A percentile compares a stretch with the other conserved stretches of the same genome.
Evolutionary conservation across 2,113 vertebrate genomes (phyloP).

Genomic region (Carassius carassius): DNA sequence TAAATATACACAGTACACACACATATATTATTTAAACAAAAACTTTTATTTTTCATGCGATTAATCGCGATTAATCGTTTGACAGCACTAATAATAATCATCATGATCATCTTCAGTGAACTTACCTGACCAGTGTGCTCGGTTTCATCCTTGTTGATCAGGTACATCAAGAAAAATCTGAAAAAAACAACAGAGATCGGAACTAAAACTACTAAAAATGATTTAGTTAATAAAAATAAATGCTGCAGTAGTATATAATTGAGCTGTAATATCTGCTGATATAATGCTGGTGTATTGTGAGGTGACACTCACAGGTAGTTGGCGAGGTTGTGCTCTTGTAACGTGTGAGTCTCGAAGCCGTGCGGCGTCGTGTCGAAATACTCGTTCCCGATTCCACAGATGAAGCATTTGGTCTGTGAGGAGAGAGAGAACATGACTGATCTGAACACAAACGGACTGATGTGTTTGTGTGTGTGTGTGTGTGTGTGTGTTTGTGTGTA

Average conservation of each 20-base stretch:
- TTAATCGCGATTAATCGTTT: too few relatives aligned
- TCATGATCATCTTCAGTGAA: background rate
- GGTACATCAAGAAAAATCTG: conserved; percentile 99
- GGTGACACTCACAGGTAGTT: conserved; percentile 94
- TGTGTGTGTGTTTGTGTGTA: conserved; percentile 58
- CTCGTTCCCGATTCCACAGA: conserved; percentile 98
- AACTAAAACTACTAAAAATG: background rate
- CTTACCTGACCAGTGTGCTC: conserved; percentile 92
- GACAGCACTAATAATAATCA: too few relatives aligned
- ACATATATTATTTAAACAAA: too few relatives aligned
- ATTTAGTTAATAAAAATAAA: too few relatives aligned
- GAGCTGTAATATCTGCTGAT: too few relatives aligned
- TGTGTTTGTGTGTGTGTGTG: background rate
- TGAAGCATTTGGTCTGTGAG: conserved; percentile 95
- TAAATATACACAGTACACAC: too few relatives aligned
- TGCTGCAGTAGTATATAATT: too few relatives aligned
- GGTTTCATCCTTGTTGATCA: conserved; percentile 99
- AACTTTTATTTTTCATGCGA: too few relatives aligned
- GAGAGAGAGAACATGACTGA: conserved; percentile 13
- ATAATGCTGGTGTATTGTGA: too few relatives aligned
- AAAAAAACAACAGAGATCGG: background rate
- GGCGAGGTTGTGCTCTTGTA: conserved; percentile 99
- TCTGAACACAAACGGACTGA: background rate
- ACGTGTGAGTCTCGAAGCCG: conserved; percentile 96
- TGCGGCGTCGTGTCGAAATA: conserved; percentile 98